Percentiles rank a stretch among this genome's conserved stretches.
phyloP scores from a whole-genome alignment of 2,888 invertebrate genomes.

The Anorthoa munda region DNA sequence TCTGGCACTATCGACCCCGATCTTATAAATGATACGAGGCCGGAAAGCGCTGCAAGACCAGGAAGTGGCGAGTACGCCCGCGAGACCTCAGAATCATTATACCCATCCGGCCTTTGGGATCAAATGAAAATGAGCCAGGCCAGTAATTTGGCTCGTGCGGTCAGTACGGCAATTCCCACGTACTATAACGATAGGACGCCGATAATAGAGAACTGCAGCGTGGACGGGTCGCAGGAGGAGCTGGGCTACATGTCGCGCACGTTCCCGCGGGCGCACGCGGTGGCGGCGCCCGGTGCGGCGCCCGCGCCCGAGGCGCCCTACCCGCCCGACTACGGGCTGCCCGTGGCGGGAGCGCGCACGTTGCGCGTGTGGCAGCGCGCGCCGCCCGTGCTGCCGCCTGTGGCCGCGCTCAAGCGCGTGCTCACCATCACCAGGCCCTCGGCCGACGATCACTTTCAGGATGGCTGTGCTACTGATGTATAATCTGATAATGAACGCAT shows the following conservation, averaged over 20 bases:
- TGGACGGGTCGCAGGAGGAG: slow-evolving; percentile 91
- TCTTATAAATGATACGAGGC: slow-evolving; percentile 95
- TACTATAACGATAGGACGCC: slow-evolving; percentile 94
- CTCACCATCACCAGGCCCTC: slow-evolving; percentile 96
- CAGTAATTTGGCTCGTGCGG: slow-evolving; percentile 91
- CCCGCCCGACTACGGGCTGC: slow-evolving; percentile 95
- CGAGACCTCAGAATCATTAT: slow-evolving; percentile 94
- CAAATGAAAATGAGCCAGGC: slow-evolving; percentile 89
- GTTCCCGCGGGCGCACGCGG: slow-evolving; percentile 90
- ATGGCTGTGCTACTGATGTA: slow-evolving; percentile 98
- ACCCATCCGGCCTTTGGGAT: slow-evolving; percentile 96
- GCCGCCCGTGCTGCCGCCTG: slow-evolving; percentile 96
- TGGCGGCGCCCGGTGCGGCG: slow-evolving; percentile 85
- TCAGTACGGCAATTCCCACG: slow-evolving; percentile 90
- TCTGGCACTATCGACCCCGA: slow-evolving; percentile 96
- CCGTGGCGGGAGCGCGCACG: slow-evolving; percentile 93
- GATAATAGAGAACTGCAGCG: slow-evolving; percentile 92
- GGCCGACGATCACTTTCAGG: slow-evolving; percentile 97
- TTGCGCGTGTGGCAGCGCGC: slow-evolving; percentile 97
- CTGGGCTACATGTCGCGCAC: slow-evolving; percentile 92
- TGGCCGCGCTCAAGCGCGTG: slow-evolving; percentile 96
- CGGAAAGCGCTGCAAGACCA: slow-evolving; percentile 91
- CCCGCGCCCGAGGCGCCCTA: slow-evolving; percentile 89
- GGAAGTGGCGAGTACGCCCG: slow-evolving; percentile 95
- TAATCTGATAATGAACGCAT: slow-evolving; percentile 81